Conservation (phyloP, 2,888 invertebrate genomes). For the Tethea ocularis region DNA sequence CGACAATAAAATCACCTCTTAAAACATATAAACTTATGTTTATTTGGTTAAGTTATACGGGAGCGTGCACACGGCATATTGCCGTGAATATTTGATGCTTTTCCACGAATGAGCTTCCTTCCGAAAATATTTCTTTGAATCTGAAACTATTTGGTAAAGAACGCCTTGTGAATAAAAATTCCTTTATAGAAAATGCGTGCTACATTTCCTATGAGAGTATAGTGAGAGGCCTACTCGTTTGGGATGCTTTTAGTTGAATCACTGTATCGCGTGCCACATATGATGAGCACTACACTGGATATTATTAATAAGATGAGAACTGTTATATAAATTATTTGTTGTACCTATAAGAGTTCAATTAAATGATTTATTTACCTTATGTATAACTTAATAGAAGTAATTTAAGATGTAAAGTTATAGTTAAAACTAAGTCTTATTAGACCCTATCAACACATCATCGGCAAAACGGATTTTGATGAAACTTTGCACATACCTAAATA, state of each 20-base stretch:
- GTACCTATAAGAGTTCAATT: neutral
- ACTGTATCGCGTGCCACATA: slow-evolving; percentile 67
- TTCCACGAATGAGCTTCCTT: slow-evolving; percentile 40
- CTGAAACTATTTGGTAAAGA: slow-evolving; percentile 61
- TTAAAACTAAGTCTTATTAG: too few relatives aligned
- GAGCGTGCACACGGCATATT: slow-evolving; percentile 57
- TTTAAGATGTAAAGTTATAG: too few relatives aligned
- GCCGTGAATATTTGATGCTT: slow-evolving; percentile 63
- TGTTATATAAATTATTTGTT: neutral
- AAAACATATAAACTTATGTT: slow-evolving; percentile 52
- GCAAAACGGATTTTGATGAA: too few relatives aligned
- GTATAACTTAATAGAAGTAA: too few relatives aligned
- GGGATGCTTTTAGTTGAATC: slow-evolving; percentile 75
- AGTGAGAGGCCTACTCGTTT: slow-evolving; percentile 41
- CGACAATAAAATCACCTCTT: slow-evolving; percentile 42
- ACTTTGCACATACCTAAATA: too few relatives aligned
- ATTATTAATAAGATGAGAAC: slow-evolving; percentile 57
- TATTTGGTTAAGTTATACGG: slow-evolving; percentile 68
- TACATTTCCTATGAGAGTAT: slow-evolving; percentile 38
- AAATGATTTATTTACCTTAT: too few relatives aligned
- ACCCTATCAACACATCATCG: too few relatives aligned
- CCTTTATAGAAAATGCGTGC: slow-evolving; percentile 54
- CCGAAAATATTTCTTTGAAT: slow-evolving; percentile 65
- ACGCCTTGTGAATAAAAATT: slow-evolving; percentile 62
- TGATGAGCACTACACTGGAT: slow-evolving; percentile 57